Base-by-base conservation (phyloP, 2,113 vertebrate species). In the Ophthalmolycus amberensis region DNA sequence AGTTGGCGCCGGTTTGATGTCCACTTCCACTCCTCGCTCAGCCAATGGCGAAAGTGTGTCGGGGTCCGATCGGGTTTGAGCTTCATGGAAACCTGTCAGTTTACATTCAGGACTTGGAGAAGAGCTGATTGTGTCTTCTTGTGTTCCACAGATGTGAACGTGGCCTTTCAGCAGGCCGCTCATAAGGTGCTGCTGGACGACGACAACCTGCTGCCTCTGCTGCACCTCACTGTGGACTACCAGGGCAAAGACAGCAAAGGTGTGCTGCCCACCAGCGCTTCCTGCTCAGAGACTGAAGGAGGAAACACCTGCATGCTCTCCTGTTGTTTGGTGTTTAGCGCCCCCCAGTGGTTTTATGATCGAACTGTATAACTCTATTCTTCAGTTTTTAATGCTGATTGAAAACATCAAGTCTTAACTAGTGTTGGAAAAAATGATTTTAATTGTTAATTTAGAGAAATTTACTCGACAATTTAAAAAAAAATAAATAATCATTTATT, bases 121-220 rank as follows among this genome's bases (percentile, higher is more conserved):
- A 34, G 34, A 34, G 34, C 34, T 34, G 34, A 34, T 6, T 34
- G 34, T 34, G 42, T 46, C 29, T 52, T 34, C 32, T 4, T 1
- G 11, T 50, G 8, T 60, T 42, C 27, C 58, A 0, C 89, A 99
- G 98, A 99, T 77, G 97, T 99, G 20, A 99, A 99, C 0, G 97
- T 99, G 85, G 98, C 98, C 0, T 99, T 99, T 88, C 98, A 99
- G 88, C 97, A 98, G 92, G 98, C 98, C 0, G 98, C 98, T 75
- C 98, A 99, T 82, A 99, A 99, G 73, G 98, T 99, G 3, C 84
- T 99, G 14, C 92, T 99, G 52, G 98, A 99, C 6, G 98, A 99
- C 6, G 98, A 99, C 93, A 99, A 97, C 92, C 96, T 99, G 18
- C 96, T 99, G 68, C 98, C 97, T 37, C 95, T 99, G 85, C 93